Percentiles rank a stretch among this genome's conserved stretches.
Evolutionary conservation across 2,113 vertebrate genomes (phyloP).

Genomic region (Petromus typicus): DNA sequence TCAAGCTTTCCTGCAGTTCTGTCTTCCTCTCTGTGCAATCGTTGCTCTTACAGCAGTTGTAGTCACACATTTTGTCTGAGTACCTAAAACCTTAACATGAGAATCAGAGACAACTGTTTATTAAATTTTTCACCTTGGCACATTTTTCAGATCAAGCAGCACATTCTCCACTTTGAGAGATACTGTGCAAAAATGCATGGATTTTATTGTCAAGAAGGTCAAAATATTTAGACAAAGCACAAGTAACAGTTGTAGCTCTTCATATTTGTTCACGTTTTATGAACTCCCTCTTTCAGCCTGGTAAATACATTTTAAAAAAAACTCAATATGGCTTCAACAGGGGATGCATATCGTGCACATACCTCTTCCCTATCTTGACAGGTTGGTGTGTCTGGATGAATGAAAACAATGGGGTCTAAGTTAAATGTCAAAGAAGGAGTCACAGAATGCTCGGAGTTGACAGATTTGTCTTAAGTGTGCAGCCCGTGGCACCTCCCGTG

Average conservation of each 20-base stretch:
- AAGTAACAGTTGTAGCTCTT: neutral
- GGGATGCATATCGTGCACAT: neutral
- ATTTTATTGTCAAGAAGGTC: neutral
- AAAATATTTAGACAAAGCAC: neutral
- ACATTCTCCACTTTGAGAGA: neutral
- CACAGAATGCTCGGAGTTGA: no score
- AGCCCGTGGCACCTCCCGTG: neutral
- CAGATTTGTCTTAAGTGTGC: neutral
- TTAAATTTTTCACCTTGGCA: neutral
- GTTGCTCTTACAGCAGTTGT: neutral
- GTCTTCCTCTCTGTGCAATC: neutral
- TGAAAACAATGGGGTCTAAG: neutral
- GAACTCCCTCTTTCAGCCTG: neutral
- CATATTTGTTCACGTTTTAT: neutral
- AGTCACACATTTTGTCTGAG: neutral
- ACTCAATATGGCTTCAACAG: neutral
- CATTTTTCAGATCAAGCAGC: neutral
- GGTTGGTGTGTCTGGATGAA: neutral
- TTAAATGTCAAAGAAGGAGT: neutral
- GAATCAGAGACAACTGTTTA: neutral
- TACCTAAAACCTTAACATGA: conserved; percentile 14
- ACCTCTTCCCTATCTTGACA: neutral
- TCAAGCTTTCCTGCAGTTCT: neutral
- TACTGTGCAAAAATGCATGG: neutral
- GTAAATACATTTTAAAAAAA: conserved; percentile 12